Evolutionary conservation across 2,113 vertebrate genomes (phyloP), one percentile per base, ranked within the genome.

Genomic region (Engraulis encrasicolus): DNA sequence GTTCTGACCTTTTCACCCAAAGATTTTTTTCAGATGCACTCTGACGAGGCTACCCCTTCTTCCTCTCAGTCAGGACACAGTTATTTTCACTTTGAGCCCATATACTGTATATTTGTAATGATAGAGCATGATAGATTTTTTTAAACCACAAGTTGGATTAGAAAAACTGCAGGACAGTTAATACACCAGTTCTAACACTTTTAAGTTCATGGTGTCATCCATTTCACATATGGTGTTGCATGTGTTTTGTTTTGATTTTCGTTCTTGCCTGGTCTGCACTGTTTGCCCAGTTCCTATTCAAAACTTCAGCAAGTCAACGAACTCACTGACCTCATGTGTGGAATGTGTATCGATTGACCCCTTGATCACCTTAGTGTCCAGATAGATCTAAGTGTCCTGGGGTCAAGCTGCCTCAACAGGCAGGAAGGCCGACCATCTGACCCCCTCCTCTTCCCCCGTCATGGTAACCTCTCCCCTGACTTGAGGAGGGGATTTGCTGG

Each of bases 301-400:
- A 34, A 3, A 23, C 5, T 31, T 34, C 27, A 17, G 66, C n/a
- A n/a, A 34, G 15, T 66, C 27, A 45, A 9, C 12, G 58, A 37
- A 40, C 23, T 45, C 31, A 81, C 19, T 34, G 18, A 34, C 27
- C 45, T 36, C 77, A 85, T 78, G 78, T 78, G 79, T 78, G 61
- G 82, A 81, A 49, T 83, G 45, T 5, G 79, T 78, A 52, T 78
- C 58, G 14, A 38, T 6, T 85, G 66, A 85, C 71, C 81, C 79
- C 61, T n/a, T 58, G 52, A 9, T 52, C 27, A 54, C 52, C 5
- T 17, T 66, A 49, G 36, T 54, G 58, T 45, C 78, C 40, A 18
- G 38, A 19, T 34, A 18, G 38, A 19, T 34, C 61, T 49, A n/a
- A n/a, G 34, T 50, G 36, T 19, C 15, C 11, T 9, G 4, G 17